Conservation (phyloP, 2,113 vertebrate genomes). For the Ictalurus furcatus region DNA sequence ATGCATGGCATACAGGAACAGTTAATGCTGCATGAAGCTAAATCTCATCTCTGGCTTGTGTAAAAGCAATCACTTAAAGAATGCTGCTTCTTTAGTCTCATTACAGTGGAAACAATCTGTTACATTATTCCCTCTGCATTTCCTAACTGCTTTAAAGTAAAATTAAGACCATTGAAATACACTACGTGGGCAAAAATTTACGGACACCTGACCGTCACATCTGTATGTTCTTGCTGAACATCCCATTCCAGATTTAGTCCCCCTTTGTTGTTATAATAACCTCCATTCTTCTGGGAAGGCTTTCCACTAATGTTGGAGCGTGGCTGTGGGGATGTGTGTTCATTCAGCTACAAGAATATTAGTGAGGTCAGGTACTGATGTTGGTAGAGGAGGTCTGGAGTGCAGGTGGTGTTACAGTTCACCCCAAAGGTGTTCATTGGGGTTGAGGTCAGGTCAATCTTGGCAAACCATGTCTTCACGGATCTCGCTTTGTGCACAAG, state of each 20-base stretch:
- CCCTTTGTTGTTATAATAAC: neutral
- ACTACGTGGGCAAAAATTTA: neutral
- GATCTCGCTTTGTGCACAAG: neutral
- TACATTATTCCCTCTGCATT: neutral
- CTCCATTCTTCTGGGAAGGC: neutral
- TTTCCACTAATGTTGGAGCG: neutral
- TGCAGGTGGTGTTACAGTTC: neutral
- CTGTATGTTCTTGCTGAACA: neutral
- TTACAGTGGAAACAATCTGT: neutral
- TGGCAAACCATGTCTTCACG: too few species aligned
- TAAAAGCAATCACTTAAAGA: neutral
- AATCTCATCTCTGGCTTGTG: neutral
- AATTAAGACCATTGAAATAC: neutral
- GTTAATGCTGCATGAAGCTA: neutral
- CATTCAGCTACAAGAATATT: neutral
- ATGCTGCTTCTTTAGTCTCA: neutral
- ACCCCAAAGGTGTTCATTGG: neutral
- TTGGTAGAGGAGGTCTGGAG: neutral
- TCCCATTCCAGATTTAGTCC: neutral
- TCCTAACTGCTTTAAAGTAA: neutral
- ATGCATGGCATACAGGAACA: too few species aligned
- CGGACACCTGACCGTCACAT: too few species aligned
- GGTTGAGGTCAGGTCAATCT: neutral
- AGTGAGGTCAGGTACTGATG: neutral
- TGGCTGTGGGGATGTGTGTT: neutral